Evolutionary conservation across 2,113 vertebrate species (phyloP).

Genomic region (Dissostichus mawsoni): DNA sequence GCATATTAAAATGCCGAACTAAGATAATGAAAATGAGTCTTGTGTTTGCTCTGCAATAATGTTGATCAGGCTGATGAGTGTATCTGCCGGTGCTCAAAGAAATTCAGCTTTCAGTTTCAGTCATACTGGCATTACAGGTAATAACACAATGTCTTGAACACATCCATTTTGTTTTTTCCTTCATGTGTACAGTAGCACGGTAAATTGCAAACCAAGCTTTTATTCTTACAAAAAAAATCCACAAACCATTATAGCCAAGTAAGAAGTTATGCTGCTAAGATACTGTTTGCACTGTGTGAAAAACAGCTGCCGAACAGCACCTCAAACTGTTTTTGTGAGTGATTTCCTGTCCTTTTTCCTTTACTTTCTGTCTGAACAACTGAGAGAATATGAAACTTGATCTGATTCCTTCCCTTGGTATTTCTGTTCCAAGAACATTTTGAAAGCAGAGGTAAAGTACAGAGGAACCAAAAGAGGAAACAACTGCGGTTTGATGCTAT

Average conservation of each 20-base stretch:
- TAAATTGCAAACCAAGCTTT: background rate
- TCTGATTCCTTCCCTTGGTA: slow-evolving; percentile 43
- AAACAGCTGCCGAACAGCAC: slow-evolving; percentile 30
- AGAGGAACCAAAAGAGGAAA: slow-evolving; percentile 24
- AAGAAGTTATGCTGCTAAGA: background rate
- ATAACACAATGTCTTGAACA: background rate
- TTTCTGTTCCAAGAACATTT: slow-evolving; percentile 46
- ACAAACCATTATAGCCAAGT: background rate
- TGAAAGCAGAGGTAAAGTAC: slow-evolving; percentile 35
- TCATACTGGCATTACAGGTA: background rate
- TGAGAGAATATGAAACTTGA: slow-evolving; percentile 48
- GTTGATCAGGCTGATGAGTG: background rate
- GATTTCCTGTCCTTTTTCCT: slow-evolving; percentile 47
- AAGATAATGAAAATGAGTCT: background rate
- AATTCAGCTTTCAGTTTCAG: background rate
- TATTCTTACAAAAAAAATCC: background rate
- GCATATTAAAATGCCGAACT: background rate
- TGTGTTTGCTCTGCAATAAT: background rate
- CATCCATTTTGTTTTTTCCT: background rate
- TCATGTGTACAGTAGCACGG: background rate
- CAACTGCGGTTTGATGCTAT: slow-evolving; percentile 40
- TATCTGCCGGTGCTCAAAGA: background rate
- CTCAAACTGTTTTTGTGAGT: slow-evolving; percentile 26
- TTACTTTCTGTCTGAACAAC: slow-evolving; percentile 47
- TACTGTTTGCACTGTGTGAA: slow-evolving; percentile 11